Conservation (phyloP, 2,113 vertebrate genomes). For the Ophthalmolycus amberensis region DNA sequence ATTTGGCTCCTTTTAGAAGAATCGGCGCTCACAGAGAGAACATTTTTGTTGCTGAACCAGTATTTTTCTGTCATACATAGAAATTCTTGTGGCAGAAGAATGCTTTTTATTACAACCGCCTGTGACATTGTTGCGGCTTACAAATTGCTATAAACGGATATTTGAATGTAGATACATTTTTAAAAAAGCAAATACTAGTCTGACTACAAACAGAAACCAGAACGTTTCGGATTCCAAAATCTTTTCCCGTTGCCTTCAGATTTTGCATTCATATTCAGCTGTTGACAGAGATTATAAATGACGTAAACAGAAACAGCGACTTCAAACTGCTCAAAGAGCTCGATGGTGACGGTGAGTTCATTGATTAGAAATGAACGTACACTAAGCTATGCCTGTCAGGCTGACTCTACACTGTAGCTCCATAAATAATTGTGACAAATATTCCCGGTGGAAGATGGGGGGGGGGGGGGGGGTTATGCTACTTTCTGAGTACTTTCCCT, state of each 20-base stretch:
- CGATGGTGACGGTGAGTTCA: not conserved
- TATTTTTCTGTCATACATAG: not conserved
- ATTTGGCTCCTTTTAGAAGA: not conserved
- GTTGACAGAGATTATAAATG: not conserved
- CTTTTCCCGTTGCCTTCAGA: not conserved
- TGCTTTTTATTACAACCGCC: not conserved
- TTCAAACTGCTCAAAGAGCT: not conserved
- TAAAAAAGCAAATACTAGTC: not conserved
- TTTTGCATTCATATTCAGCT: not conserved
- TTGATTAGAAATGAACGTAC: not conserved
- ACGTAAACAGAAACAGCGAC: not conserved
- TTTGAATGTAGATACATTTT: no score
- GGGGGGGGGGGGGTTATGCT: slow-evolving; percentile 28
- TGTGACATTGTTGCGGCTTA: not conserved
- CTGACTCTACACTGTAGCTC: not conserved
- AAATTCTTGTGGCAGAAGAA: not conserved
- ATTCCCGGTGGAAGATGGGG: not conserved
- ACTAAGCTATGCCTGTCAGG: not conserved
- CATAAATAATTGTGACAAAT: not conserved
- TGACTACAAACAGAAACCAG: not conserved
- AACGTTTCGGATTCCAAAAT: not conserved
- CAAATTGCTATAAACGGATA: not conserved
- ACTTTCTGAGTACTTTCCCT: slow-evolving; percentile 49
- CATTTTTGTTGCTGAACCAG: not conserved
- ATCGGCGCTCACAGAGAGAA: not conserved